These are phyloP conservation scores for Aphidius colemani DNA, from an alignment of 2,888 invertebrate genomes.

Conservation along the genomic window DNA sequence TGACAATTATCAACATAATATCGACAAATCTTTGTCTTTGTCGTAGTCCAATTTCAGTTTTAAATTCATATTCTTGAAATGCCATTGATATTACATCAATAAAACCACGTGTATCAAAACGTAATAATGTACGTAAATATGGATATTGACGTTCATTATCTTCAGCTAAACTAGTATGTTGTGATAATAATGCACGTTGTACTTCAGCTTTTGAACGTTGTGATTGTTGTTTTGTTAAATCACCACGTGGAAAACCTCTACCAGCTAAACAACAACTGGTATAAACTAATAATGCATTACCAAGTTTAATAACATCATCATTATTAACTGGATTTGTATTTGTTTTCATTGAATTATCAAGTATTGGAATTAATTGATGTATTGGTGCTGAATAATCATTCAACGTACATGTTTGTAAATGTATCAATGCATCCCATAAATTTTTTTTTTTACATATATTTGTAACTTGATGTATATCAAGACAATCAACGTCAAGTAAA, in stretches of 20 bases:
- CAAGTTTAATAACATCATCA: conserved; percentile 64
- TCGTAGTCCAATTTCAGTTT: conserved; percentile 71
- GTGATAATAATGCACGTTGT: conserved; percentile 71
- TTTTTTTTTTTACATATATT: conserved; percentile 68
- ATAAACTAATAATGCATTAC: conserved; percentile 84
- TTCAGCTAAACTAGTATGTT: conserved; percentile 69
- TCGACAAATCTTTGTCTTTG: conserved; percentile 79
- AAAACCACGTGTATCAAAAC: conserved; percentile 84
- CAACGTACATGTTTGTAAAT: conserved; percentile 73
- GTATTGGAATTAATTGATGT: conserved; percentile 66
- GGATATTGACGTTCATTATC: conserved; percentile 72
- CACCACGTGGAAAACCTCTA: conserved; percentile 78
- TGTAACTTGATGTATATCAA: conserved; percentile 71
- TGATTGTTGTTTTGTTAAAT: conserved; percentile 68
- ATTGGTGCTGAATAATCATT: conserved; percentile 73
- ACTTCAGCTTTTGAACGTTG: conserved; percentile 75
- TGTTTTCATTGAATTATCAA: conserved; percentile 57
- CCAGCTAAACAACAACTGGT: conserved; percentile 88
- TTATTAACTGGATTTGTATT: conserved; percentile 38
- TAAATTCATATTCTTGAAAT: conserved; percentile 81
- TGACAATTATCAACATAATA: conserved; percentile 76
- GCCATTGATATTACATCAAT: conserved; percentile 84
- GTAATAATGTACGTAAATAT: conserved; percentile 70
- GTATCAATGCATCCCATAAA: conserved; percentile 70
- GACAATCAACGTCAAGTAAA: conserved; percentile 66